These are phyloP conservation scores for Lithophane leautieri DNA, from an alignment of 2,888 invertebrate species.

Conservation along the genomic window DNA sequence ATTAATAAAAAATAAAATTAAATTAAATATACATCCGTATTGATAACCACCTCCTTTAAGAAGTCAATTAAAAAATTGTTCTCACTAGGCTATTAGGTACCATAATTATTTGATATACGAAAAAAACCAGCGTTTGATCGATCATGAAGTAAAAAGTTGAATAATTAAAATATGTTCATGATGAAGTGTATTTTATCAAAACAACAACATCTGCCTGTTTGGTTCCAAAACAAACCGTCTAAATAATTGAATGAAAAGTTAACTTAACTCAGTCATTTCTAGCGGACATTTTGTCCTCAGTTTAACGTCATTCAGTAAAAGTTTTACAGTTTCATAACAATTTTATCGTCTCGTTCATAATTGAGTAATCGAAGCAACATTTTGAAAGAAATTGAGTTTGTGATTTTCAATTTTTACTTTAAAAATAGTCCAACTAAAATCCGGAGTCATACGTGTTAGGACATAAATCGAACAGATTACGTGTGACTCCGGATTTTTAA, in stretches of 20 bases:
- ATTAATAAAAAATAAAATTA: neutral
- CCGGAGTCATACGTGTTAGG: too few relatives aligned
- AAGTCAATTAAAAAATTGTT: neutral
- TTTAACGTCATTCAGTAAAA: constrained; percentile 49
- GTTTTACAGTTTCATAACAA: constrained; percentile 57
- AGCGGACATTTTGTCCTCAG: constrained; percentile 21
- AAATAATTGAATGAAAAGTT: constrained; percentile 45
- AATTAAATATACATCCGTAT: too few relatives aligned
- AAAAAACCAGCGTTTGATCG: neutral
- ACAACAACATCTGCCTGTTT: neutral
- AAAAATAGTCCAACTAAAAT: neutral
- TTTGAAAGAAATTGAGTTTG: constrained; percentile 19
- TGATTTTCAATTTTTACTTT: constrained; percentile 11
- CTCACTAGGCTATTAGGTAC: neutral
- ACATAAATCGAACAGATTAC: too few relatives aligned
- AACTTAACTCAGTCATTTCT: constrained; percentile 32
- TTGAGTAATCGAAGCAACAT: constrained; percentile 40
- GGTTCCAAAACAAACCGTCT: constrained; percentile 14
- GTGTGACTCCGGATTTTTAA: too few relatives aligned
- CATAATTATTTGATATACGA: neutral
- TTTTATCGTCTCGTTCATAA: constrained; percentile 51
- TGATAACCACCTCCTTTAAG: too few relatives aligned
- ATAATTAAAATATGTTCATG: neutral
- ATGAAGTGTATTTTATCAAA: neutral
- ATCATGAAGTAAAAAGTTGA: neutral